phyloP scores from a whole-genome alignment of 2,113 vertebrate genomes.

The Carollia perspicillata region DNA sequence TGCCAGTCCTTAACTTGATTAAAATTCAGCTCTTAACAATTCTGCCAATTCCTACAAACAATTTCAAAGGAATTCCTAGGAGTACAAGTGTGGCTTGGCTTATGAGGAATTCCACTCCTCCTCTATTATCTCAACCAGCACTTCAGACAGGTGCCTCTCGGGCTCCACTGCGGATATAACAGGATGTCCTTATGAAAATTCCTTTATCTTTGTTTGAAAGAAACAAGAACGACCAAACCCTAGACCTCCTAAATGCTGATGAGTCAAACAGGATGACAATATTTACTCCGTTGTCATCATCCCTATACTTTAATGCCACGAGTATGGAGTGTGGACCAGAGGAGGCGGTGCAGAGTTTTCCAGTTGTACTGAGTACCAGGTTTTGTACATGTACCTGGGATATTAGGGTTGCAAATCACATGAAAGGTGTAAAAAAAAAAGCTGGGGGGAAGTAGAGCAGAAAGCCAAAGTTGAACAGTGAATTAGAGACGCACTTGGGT shows the following conservation, averaged over 20 bases:
- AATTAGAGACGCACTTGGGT: neutral
- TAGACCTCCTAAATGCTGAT: neutral
- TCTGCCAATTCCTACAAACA: neutral
- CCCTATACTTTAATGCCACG: neutral
- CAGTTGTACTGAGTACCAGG: neutral
- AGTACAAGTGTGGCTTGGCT: neutral
- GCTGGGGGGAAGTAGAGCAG: neutral
- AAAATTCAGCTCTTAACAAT: neutral
- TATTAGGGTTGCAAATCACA: neutral
- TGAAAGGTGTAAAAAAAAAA: neutral
- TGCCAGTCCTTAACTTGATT: neutral
- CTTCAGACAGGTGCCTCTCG: neutral
- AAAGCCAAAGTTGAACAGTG: neutral
- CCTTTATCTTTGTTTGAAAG: neutral
- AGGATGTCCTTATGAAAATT: neutral
- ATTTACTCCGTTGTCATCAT: neutral
- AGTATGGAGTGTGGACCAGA: neutral
- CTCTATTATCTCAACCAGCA: neutral
- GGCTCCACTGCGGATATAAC: neutral
- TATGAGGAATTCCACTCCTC: neutral
- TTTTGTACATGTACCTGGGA: neutral
- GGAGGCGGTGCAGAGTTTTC: neutral
- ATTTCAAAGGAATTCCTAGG: neutral
- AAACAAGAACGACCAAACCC: neutral
- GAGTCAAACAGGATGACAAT: constrained; percentile 1